Conservation (phyloP, 1,140 invertebrate genomes). For the Drosophila miranda region DNA sequence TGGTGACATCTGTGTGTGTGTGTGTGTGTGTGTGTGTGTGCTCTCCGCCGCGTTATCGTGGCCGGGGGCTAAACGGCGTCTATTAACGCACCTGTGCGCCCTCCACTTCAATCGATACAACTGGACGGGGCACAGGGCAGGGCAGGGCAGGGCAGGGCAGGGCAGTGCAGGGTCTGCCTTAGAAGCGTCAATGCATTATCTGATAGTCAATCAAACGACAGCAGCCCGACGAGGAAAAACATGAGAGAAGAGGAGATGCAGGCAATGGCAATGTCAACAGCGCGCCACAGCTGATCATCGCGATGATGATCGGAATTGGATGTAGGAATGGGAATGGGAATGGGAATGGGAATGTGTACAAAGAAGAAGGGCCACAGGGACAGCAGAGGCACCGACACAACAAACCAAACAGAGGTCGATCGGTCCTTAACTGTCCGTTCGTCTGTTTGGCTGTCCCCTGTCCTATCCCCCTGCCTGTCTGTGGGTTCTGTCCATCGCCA, state of each 20-base stretch:
- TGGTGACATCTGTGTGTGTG: slow-evolving; percentile 37
- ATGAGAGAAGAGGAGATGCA: slow-evolving; percentile 5
- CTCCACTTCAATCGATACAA: neutral
- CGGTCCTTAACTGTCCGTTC: no score
- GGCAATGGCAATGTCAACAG: slow-evolving; percentile 19
- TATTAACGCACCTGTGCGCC: slow-evolving; percentile 60
- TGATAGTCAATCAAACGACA: slow-evolving; percentile 60
- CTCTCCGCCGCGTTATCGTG: no score
- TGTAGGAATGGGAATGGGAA: neutral
- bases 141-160: no score
- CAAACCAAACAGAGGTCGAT: slow-evolving; percentile 27
- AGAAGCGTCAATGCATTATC: slow-evolving; percentile 64
- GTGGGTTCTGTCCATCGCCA: neutral
- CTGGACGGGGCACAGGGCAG: neutral
- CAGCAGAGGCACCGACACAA: slow-evolving; percentile 11
- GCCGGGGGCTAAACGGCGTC: slow-evolving; percentile 33
- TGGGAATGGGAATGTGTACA: no score
- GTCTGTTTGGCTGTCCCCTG: no score
- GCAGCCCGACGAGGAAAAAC: slow-evolving; percentile 27
- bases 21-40: slow-evolving; percentile 1
- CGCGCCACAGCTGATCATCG: slow-evolving; percentile 16
- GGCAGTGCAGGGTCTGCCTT: slow-evolving; percentile 36
- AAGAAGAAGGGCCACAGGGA: slow-evolving; percentile 9
- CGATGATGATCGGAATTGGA: slow-evolving; percentile 13
- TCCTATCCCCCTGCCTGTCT: neutral